Base-by-base conservation (phyloP, 1,140 invertebrate genomes). In the Apolygus lucorum region DNA sequence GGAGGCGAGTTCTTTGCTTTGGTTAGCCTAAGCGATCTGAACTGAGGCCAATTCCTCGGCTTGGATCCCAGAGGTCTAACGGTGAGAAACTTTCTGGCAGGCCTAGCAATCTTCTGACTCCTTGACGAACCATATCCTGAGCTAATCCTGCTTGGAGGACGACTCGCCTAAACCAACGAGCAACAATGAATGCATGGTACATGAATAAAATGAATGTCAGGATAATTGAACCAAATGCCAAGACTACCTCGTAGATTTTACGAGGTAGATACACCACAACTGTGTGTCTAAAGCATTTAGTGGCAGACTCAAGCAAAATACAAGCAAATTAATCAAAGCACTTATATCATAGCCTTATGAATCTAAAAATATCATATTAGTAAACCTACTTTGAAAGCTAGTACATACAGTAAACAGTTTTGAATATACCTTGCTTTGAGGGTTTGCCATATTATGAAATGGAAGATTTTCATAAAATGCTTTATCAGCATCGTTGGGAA, bases 401-500 rank as follows among this genome's bases (percentile, higher is more conserved):
- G n/a, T n/a, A n/a, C n/a, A n/a, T n/a, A n/a, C n/a, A n/a, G n/a
- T n/a, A n/a, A n/a, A n/a, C n/a, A n/a, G n/a, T n/a, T n/a, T n/a
- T n/a, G n/a, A n/a, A n/a, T n/a, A n/a, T 86, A 95, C 92, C 88
- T 94, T 94, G 79, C 92, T 92, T 75, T 90, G 90, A 73, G 91
- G 88, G 77, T 90, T 88, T 81, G 93, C 91, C 75, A 94, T 87
- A 75, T 91, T 91, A 79, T 95, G 92, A 84, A 95, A 95, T 70
- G 92, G 91, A 76, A 95, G 84, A 80, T 95, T 95, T 82, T 95
- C 92, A 82, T 95, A 95, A 79, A 93, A 91, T 72, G 89, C 89
- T 78, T 83, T 86, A 52, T 82, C 81, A 59, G 78, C 77, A 52
- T 83, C 80, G 26, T 79, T 77, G 22, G 79, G 76, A 21, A 76